Percentiles rank a stretch among this genome's conserved stretches.
phyloP scores from a whole-genome alignment of 2,113 vertebrate species.

The Grammomys surdaster region DNA sequence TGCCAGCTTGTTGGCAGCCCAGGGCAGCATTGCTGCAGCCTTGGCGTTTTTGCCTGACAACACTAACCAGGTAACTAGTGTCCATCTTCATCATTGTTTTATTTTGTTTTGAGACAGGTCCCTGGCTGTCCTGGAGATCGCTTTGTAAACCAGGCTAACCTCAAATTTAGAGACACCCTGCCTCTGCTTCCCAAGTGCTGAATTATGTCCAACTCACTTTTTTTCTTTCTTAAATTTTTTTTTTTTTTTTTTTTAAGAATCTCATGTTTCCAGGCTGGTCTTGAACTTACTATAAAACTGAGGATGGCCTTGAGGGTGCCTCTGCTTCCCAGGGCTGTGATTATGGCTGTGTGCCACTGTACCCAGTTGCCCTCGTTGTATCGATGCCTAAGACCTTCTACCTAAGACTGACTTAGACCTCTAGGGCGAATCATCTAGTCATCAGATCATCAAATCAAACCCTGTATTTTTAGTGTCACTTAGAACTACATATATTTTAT shows the following conservation, averaged over 20 bases:
- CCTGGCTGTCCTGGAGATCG: neutral
- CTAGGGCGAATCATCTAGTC: neutral
- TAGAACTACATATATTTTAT: neutral
- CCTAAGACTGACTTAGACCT: constrained; percentile 33
- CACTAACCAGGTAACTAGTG: constrained; percentile 90
- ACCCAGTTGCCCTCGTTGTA: neutral
- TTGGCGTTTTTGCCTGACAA: constrained; percentile 94
- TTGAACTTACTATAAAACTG: neutral
- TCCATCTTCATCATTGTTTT: neutral
- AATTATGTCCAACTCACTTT: neutral
- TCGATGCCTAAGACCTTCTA: neutral
- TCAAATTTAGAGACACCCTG: neutral
- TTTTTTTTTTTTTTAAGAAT: neutral
- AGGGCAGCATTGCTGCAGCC: constrained; percentile 95
- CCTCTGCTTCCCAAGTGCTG: neutral
- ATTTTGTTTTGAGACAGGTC: neutral
- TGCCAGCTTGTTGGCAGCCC: constrained; percentile 94
- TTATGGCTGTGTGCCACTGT: neutral
- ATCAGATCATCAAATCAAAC: constrained; percentile 1
- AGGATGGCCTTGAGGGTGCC: neutral
- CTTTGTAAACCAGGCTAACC: neutral
- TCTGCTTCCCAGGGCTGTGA: neutral
- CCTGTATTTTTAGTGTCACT: constrained; percentile 32
- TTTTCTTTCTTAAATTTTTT: neutral
- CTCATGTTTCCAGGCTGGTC: neutral